Evolutionary conservation across 2,797 vertebrate genomes (phyloP).

Genomic region (Mormyrops attenuatus): DNA sequence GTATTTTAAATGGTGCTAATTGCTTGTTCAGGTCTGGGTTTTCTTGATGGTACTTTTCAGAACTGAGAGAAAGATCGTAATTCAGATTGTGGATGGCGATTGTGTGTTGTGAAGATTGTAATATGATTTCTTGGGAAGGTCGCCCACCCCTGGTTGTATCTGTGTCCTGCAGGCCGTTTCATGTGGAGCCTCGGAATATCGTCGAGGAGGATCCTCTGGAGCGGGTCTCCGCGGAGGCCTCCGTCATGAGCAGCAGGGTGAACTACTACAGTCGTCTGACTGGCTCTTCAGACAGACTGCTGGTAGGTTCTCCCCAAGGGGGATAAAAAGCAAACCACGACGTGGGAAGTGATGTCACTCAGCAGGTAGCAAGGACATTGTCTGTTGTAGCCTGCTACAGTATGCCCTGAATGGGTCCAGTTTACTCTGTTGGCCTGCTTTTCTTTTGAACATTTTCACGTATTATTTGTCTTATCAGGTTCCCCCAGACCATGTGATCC

Average conservation of each 20-base stretch:
- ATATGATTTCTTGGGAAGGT: background rate
- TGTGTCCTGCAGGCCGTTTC: constrained; percentile 72
- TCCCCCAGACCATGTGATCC: constrained; percentile 92
- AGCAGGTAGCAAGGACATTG: background rate
- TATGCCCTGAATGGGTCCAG: background rate
- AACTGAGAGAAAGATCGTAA: background rate
- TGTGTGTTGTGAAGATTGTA: background rate
- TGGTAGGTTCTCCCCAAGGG: constrained; percentile 61
- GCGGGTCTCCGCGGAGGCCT: constrained; percentile 78
- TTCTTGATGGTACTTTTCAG: background rate
- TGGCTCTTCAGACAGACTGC: constrained; percentile 72
- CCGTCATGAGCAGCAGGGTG: constrained; percentile 85
- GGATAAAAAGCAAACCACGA: background rate
- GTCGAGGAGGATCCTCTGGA: constrained; percentile 60
- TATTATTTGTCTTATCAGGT: constrained; percentile 54
- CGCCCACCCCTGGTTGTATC: background rate
- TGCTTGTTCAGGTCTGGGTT: background rate
- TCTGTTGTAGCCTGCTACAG: background rate
- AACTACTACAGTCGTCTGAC: constrained; percentile 85
- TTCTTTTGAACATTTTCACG: background rate
- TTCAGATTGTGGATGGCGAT: background rate
- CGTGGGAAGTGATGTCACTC: background rate
- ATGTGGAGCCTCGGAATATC: constrained; percentile 84
- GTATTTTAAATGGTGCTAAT: background rate
- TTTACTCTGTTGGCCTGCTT: background rate